Base-by-base conservation (phyloP, 1,140 invertebrate species). In the Procambarus virginalis region DNA sequence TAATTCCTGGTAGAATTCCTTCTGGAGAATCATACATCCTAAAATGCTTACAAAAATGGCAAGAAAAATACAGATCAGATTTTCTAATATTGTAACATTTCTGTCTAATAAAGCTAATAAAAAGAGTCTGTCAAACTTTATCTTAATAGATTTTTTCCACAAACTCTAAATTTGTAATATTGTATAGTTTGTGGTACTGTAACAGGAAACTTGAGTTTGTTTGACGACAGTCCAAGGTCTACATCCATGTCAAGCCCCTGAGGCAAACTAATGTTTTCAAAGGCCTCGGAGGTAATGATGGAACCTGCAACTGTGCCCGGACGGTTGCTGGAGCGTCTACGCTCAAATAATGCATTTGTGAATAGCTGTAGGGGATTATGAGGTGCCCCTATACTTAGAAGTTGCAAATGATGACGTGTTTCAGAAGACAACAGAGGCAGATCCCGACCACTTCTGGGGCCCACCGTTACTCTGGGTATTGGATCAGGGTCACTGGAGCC, bases 71-170 rank as follows among this genome's bases (percentile, higher is more conserved):
- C 97, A 97, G 58, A 98, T 94, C 14, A 97, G 94, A n/a, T 97
- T 97, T 93, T 99, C 98, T 87, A 96, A 94, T 89, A 97, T 95
- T 10, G 97, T 97, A 34, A 97, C 93, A 94, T 99, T 99, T 76
- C 97, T 95, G 94, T 99, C 99, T 86, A 99, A 96, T 0, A 99
- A 94, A 0, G 98, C 98, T 93, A 99, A 95, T 14, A 99, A 94
- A 90, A 98, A 96, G 75, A 99, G 94, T 77, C 99, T 95, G 94
- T 99, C 98, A 95, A 99, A 98, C 51, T 96, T 96, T 2, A 99
- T 93, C 92, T 95, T 95, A 1, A 95, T 75, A 5, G 81, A 84
- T 46, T 75, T 81, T 85, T 80, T n/a, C 81, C 85, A 92, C 89
- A 93, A 92, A 97, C 93, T 93, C 96, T 96, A 93, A 97, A 97